Evolutionary conservation across 2,797 vertebrate species (phyloP).

Genomic region (Cynopterus sphinx): DNA sequence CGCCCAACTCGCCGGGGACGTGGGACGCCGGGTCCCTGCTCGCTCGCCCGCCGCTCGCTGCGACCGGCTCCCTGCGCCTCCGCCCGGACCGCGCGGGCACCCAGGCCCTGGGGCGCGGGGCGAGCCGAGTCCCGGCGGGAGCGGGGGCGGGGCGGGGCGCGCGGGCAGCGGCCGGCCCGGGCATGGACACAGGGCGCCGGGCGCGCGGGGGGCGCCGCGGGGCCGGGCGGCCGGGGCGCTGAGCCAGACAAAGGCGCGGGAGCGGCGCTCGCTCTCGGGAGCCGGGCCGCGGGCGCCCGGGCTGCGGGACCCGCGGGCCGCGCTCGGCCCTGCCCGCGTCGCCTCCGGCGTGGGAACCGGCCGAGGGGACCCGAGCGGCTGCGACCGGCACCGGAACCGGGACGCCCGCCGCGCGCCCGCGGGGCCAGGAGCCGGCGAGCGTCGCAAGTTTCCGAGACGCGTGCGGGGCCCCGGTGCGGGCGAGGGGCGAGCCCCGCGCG

Average conservation of each 20-base stretch:
- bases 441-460: conserved; percentile 70
- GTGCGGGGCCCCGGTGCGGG: neutral
- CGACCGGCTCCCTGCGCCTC: conserved; percentile 6
- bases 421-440: conserved; percentile 50
- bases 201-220: conserved; percentile 67
- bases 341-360: conserved; percentile 54
- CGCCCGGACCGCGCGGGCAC: conserved; percentile 27
- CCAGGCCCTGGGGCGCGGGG: conserved; percentile 55
- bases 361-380: conserved; percentile 29
- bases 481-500: neutral
- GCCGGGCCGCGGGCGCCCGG: conserved; percentile 32
- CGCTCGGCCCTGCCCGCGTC: conserved; percentile 28
- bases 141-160: no score
- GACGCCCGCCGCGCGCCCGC: conserved; percentile 3
- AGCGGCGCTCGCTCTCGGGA: conserved; percentile 64
- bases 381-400: neutral
- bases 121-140: conserved; percentile 17
- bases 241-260: conserved; percentile 79
- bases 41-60: neutral
- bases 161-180: conserved; percentile 50
- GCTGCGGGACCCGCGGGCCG: conserved; percentile 15
- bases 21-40: conserved; percentile 60
- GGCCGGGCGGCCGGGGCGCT: conserved; percentile 74
- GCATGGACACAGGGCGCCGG: conserved; percentile 68
- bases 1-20: conserved; percentile 67